phyloP scores from a whole-genome alignment of 2,888 invertebrate species.

The Drosophila greeni region DNA sequence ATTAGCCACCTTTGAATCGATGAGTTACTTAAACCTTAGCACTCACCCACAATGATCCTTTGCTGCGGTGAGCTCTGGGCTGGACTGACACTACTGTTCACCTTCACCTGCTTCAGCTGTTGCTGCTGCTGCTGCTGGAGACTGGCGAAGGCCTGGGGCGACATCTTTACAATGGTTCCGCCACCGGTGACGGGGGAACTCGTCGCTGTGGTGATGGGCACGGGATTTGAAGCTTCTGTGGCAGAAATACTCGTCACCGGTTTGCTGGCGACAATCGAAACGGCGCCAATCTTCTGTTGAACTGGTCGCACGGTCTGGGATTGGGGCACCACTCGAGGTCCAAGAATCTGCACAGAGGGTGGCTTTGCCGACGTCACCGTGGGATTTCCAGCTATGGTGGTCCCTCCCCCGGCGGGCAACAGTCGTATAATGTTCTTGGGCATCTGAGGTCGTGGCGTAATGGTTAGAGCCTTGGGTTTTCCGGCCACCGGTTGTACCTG shows the following conservation, averaged over 20 bases:
- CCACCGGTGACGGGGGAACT: slow-evolving; percentile 35
- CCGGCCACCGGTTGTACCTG: slow-evolving; percentile 31
- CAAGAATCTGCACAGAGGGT: slow-evolving; percentile 60
- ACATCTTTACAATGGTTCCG: slow-evolving; percentile 75
- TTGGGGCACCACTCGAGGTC: slow-evolving; percentile 65
- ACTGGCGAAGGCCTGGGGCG: slow-evolving; percentile 75
- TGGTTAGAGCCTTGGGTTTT: slow-evolving; percentile 33
- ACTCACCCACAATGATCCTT: slow-evolving; percentile 72
- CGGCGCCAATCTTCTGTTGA: slow-evolving; percentile 65
- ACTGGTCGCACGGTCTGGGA: slow-evolving; percentile 55
- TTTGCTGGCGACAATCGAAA: slow-evolving; percentile 58
- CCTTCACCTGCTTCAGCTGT: slow-evolving; percentile 67
- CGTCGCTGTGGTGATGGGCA: slow-evolving; percentile 16
- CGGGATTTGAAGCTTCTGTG: slow-evolving; percentile 25
- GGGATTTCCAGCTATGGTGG: slow-evolving; percentile 7
- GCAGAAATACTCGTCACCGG: slow-evolving; percentile 14
- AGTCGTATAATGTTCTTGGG: slow-evolving; percentile 72
- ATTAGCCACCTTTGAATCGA: background rate
- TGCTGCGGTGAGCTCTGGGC: slow-evolving; percentile 54
- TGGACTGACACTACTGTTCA: slow-evolving; percentile 25
- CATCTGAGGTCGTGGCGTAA: slow-evolving; percentile 48
- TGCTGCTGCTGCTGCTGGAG: slow-evolving; percentile 61
- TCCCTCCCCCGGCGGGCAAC: slow-evolving; percentile 48
- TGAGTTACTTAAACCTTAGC: rapidly evolving
- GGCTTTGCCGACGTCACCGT: slow-evolving; percentile 12